Conservation (phyloP, 1,140 invertebrate genomes). For the Sweltsa coloradensis region DNA sequence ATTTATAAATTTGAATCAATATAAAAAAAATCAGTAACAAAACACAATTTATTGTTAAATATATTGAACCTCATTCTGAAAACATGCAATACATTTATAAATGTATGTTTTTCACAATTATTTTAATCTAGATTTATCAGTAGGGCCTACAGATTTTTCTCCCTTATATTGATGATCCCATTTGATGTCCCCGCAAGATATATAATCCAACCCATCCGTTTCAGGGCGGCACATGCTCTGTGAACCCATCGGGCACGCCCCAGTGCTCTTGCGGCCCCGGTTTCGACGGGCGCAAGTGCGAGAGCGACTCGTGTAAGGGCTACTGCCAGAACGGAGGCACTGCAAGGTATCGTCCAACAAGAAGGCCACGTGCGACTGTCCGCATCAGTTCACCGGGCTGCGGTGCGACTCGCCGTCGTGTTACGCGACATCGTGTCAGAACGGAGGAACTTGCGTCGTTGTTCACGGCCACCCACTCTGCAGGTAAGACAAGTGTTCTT, state of each 20-base stretch:
- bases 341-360: conserved; percentile 18
- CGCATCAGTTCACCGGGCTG: conserved; percentile 27
- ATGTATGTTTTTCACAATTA: too few species aligned
- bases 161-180: too few species aligned
- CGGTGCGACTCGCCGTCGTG: conserved; percentile 28
- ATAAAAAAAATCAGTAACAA: too few species aligned
- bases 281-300: conserved; percentile 42
- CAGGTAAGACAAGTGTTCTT: too few species aligned
- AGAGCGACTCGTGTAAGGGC: conserved; percentile 36
- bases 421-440: conserved; percentile 23
- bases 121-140: too few species aligned
- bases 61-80: too few species aligned
- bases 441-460: conserved; percentile 32
- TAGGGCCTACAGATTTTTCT: too few species aligned
- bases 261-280: conserved; percentile 32
- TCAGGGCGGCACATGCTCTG: conserved; percentile 20
- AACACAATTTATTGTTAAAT: too few species aligned
- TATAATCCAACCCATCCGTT: too few species aligned
- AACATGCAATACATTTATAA: too few species aligned
- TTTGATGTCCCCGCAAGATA: too few species aligned
- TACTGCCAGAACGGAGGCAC: conserved; percentile 43
- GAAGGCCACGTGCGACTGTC: conserved; percentile 31
- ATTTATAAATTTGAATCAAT: too few species aligned
- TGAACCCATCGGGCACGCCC: conserved; percentile 24
- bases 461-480: conserved; percentile 26